Percentiles rank a stretch among this genome's conserved stretches.
Conservation (phyloP, 2,797 vertebrate species). For the Crenuchus spilurus region DNA sequence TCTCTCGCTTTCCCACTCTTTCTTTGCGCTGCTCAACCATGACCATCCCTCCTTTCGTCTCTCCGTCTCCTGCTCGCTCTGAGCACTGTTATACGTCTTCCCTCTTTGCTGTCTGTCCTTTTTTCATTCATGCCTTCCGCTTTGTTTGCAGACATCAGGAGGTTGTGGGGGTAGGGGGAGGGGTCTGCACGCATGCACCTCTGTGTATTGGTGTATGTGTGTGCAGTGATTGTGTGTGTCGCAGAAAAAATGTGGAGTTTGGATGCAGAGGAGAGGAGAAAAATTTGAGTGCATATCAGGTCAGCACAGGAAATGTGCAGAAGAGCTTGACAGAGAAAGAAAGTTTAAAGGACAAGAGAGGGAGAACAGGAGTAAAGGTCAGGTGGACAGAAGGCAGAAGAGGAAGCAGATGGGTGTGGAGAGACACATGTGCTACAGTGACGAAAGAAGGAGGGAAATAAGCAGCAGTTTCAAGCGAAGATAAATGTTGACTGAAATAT, state of each 20-base stretch:
- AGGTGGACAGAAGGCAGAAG: constrained; percentile 50
- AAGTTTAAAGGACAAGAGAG: constrained; percentile 50
- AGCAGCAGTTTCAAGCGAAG: constrained; percentile 28
- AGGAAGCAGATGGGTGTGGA: constrained; percentile 53
- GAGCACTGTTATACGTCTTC: constrained; percentile 28
- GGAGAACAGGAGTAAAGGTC: constrained; percentile 48
- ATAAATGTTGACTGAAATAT: no score
- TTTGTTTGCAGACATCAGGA: constrained; percentile 31
- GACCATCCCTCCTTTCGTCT: constrained; percentile 56
- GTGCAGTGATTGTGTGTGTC: constrained; percentile 11
- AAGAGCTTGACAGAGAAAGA: background rate
- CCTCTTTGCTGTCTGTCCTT: constrained; percentile 38
- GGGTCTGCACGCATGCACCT: constrained; percentile 19
- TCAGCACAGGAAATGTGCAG: background rate
- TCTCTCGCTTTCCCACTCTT: constrained; percentile 46
- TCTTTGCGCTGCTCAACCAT: constrained; percentile 63
- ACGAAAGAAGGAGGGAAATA: constrained; percentile 25
- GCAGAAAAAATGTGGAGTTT: background rate
- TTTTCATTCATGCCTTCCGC: constrained; percentile 36
- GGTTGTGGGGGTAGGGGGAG: constrained; percentile 35
- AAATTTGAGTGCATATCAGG: constrained; percentile 15
- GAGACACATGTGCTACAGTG: constrained; percentile 25
- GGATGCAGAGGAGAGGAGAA: background rate
- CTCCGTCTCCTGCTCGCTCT: constrained; percentile 24
- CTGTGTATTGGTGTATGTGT: constrained; percentile 25